Evolutionary conservation across 2,797 vertebrate genomes (phyloP), one percentile per base, ranked within the genome.

Genomic region (Hirundo rustica): DNA sequence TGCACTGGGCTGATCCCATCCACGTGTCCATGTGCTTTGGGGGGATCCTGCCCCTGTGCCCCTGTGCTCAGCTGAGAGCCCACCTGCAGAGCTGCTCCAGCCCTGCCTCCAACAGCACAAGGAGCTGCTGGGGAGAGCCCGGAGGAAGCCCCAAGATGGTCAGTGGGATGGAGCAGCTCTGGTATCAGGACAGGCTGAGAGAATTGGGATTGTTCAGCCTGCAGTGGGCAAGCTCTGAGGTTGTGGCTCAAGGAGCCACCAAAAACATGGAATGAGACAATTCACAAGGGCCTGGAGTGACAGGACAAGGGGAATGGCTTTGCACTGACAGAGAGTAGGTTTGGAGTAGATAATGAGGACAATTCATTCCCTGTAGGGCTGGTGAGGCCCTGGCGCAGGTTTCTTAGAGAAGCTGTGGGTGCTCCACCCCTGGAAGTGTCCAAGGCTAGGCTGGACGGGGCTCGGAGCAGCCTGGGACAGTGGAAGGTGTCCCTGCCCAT

Each of bases 21-120:
- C 23, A 6, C 26, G n/a, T 54, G 26, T 1, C 44, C n/a, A 0
- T 1, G 8, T 8, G 4, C 13, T 53, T 47, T 10, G 9, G 2
- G 53, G 45, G 47, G 16, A 20, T 38, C 17, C 38, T 88, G 60
- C 38, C 50, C 51, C 44, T 36, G 34, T 51, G 66, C n/a, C n/a
- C n/a, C 57, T 13, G 29, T 22, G 11, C 67, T 19, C 74, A 32
- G 42, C 17, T 25, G 17, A 55, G 26, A 48, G 8, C 50, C 2
- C 66, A 10, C 27, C 44, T 29, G 16, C 60, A 38, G 38, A 51
- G 60, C 45, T 58, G 51, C 38, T 15, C 60, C 44, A 36, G 26
- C 36, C 5, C 3, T 0, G 21, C 34, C 5, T 2, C 7, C 12
- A n/a, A 23, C 51, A 36, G 65, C 21, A 5, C 85, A 17, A n/a